A percentile compares a stretch with the other conserved stretches of the same genome.
These are phyloP conservation scores for Tetragonisca angustula DNA, from an alignment of 2,888 invertebrate genomes.

Conservation along the genomic window DNA sequence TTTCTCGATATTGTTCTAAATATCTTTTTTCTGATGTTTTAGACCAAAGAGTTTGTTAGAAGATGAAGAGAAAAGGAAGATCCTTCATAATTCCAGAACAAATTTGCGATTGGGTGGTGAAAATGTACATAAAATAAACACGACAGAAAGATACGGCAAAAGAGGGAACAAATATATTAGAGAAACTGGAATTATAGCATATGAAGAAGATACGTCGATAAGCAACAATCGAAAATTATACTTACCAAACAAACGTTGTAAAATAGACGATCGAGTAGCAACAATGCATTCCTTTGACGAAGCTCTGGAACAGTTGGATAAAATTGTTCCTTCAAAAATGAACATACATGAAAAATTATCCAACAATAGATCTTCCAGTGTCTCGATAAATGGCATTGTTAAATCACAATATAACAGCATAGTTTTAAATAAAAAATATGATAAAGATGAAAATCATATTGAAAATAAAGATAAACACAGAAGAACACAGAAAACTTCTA, in stretches of 20 bases:
- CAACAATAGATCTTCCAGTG: not conserved
- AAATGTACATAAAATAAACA: not conserved
- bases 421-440: not conserved
- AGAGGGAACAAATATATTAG: not conserved
- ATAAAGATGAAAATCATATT: not conserved
- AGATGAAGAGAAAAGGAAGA: not conserved
- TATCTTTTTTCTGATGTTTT: conserved; percentile 18
- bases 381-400: not conserved
- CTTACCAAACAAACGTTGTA: not conserved
- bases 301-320: conserved; percentile 18
- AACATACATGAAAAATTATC: not conserved
- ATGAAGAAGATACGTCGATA: not conserved
- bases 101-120: not conserved
- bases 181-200: no score
- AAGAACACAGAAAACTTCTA: not conserved
- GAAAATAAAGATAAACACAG: not conserved
- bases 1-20: not conserved
- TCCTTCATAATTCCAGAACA: not conserved
- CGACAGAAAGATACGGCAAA: not conserved
- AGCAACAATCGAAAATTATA: not conserved
- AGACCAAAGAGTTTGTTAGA: conserved; percentile 10
- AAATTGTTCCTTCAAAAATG: not conserved
- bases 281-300: conserved; percentile 30
- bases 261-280: not conserved
- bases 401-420: not conserved